These are phyloP conservation scores for Triplophysa dalaica DNA, from an alignment of 2,113 vertebrate species.

Conservation along the genomic window DNA sequence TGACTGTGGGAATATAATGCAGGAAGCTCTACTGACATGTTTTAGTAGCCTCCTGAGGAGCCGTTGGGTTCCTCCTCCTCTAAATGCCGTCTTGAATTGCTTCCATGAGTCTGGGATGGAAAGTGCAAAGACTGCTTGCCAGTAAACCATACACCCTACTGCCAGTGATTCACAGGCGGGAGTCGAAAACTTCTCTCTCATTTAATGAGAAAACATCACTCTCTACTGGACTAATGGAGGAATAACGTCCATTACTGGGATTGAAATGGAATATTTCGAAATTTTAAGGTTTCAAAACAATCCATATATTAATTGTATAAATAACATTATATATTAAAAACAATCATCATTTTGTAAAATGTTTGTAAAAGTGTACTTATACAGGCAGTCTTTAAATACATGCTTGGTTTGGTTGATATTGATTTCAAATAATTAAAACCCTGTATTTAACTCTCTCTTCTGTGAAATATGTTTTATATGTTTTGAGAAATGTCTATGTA, in stretches of 20 bases:
- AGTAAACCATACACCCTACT: constrained; percentile 1
- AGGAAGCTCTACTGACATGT: constrained; percentile 41
- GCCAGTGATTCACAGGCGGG: neutral
- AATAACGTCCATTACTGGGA: neutral
- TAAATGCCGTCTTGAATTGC: constrained; percentile 26
- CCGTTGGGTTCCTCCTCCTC: constrained; percentile 36
- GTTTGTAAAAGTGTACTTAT: no score
- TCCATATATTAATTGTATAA: neutral
- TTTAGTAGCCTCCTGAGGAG: constrained; percentile 45
- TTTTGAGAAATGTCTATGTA: no score
- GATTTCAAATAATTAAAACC: no score
- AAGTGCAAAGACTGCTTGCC: constrained; percentile 32
- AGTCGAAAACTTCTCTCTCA: neutral
- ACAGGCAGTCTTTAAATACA: no score
- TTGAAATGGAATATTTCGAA: neutral
- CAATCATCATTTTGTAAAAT: no score
- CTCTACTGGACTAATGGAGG: constrained; percentile 48
- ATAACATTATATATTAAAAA: no score
- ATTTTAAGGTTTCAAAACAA: neutral
- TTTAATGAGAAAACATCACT: constrained; percentile 36
- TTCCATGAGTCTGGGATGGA: constrained; percentile 19
- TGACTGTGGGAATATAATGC: constrained; percentile 40
- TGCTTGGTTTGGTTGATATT: no score
- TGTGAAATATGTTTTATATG: no score
- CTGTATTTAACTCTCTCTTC: no score